Conservation (phyloP, 2,797 vertebrate genomes). For the Neosilurus hyrtlii region DNA sequence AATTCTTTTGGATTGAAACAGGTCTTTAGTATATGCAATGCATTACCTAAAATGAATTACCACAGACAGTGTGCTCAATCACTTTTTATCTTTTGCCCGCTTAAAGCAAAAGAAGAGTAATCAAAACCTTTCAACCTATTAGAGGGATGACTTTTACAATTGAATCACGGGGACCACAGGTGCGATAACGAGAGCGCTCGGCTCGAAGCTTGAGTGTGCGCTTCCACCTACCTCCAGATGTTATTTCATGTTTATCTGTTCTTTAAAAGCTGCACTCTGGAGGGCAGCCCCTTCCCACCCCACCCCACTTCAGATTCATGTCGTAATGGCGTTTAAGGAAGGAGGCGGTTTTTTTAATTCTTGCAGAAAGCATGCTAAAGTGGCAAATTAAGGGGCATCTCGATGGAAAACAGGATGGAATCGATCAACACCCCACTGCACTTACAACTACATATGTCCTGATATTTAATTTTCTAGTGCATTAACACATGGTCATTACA, state of each 20-base stretch:
- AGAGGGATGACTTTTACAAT: slow-evolving; percentile 99
- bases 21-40: slow-evolving; percentile 95
- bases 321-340: slow-evolving; percentile 77
- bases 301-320: slow-evolving; percentile 72
- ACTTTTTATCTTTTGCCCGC: slow-evolving; percentile 96
- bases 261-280: slow-evolving; percentile 78
- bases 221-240: slow-evolving; percentile 83
- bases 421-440: slow-evolving; percentile 78
- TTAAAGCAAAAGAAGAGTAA: slow-evolving; percentile 97
- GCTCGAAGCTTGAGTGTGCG: slow-evolving; percentile 90
- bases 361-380: slow-evolving; percentile 70
- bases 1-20: slow-evolving; percentile 89
- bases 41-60: slow-evolving; percentile 99
- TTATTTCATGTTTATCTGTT: slow-evolving; percentile 99
- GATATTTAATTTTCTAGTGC: slow-evolving; percentile 85
- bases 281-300: slow-evolving; percentile 19
- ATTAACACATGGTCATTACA: slow-evolving; percentile 86
- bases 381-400: slow-evolving; percentile 82
- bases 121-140: slow-evolving; percentile 99
- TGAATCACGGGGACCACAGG: slow-evolving; percentile 99
- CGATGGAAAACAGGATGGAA: slow-evolving; percentile 81
- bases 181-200: slow-evolving; percentile 99
- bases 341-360: slow-evolving; percentile 64
- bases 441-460: slow-evolving; percentile 82
- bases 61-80: slow-evolving; percentile 94